Percentiles rank a stretch among this genome's conserved stretches.
phyloP scores from a whole-genome alignment of 2,888 invertebrate genomes.

The Candidula unifasciata region DNA sequence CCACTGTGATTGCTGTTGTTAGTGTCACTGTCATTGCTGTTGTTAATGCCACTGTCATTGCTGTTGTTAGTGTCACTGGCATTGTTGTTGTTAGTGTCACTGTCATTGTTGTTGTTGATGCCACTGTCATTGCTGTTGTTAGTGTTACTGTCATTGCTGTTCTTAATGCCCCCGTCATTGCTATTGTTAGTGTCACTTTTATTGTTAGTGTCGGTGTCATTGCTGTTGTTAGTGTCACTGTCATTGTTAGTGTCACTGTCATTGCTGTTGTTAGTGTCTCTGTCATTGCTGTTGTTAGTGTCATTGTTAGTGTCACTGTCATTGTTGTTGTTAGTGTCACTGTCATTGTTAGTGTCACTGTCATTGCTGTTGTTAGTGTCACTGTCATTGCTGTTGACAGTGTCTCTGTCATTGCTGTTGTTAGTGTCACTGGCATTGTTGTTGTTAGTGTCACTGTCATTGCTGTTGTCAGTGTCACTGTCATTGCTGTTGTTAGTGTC shows the following conservation, averaged over 20 bases:
- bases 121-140: conserved; percentile 33
- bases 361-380: not conserved
- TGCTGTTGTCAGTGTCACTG: too few relatives aligned
- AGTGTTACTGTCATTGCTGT: conserved; percentile 54
- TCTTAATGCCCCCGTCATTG: conserved; percentile 50
- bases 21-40: not conserved
- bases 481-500: too few relatives aligned
- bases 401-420: not conserved
- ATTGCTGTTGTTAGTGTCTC: too few relatives aligned
- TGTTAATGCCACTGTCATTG: not conserved
- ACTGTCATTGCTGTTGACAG: not conserved
- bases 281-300: too few relatives aligned
- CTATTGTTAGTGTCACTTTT: too few relatives aligned
- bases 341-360: not conserved
- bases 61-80: conserved; percentile 5
- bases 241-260: too few relatives aligned
- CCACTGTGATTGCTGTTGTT: not conserved
- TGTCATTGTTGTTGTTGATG: conserved; percentile 9
- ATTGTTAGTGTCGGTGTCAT: too few relatives aligned
- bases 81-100: conserved; percentile 11
- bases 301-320: too few relatives aligned
- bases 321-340: too few relatives aligned
- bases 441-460: too few relatives aligned
- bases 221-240: too few relatives aligned
- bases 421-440: not conserved